Base-by-base conservation (phyloP, 1,140 invertebrate species). In the Drosophila lowei region DNA sequence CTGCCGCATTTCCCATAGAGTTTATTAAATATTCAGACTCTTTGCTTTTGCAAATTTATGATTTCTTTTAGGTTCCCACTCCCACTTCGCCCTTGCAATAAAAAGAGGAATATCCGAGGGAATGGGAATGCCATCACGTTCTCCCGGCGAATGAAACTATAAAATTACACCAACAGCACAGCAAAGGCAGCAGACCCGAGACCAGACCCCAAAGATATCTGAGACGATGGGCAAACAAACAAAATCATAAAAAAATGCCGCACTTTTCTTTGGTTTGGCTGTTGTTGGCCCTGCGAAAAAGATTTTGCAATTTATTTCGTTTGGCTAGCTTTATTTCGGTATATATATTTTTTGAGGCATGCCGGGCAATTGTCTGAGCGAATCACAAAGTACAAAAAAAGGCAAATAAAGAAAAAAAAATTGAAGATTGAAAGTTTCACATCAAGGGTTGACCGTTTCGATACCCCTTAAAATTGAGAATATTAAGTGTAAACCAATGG, bases 221-320 rank as follows among this genome's bases (percentile, higher is more conserved):
- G 21, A 42, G 50, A 57, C 57, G 50, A 57, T 49, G 21, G 67
- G 16, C 70, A 76, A 76, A 74, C 71, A 85, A 74, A 77, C 59
- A 86, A 59, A 76, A 76, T 61, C 47, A 75, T 72, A 84, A 84
- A 84, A 77, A 81, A 74, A 77, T 67, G 77, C 81, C 68, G 81
- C 83, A 81, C 77, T 85, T 85, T 79, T 86, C 72, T 68, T 44
- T 38, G 18, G 18, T 18, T 18, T 18, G 9, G 30, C 30, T 34
- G 28, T 30, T 18, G 30, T 77, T 57, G 49, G 62, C 56, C 46
- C 72, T 64, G 56, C 49, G 49, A 80, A 88, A 80, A 88, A 86
- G 84, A 88, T 88, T 88, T 88, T 72, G 83, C 83, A 88, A 88
- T 88, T 83, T 88, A 88, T 81, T 86, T 86, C 59, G 76, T 56